Conservation (phyloP, 2,113 vertebrate genomes). For the Forbesichthys papilliferus region DNA sequence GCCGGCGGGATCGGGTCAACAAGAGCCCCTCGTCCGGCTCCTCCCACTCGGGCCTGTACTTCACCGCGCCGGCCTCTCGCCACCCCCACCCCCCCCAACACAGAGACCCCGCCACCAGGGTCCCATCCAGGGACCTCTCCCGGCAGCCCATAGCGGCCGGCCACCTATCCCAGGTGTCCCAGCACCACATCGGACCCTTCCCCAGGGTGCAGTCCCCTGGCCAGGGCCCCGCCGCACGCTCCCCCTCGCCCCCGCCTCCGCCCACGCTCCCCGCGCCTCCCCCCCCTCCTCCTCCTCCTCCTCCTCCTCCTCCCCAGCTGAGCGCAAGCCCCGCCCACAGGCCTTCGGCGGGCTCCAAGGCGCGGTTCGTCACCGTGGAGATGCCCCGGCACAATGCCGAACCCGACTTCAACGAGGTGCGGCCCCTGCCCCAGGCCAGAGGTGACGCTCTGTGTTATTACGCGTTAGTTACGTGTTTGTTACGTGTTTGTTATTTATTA, state of each 20-base stretch:
- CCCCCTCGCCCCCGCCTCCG: constrained; percentile 48
- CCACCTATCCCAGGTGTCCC: constrained; percentile 81
- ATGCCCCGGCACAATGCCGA: constrained; percentile 92
- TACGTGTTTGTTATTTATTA: too few species aligned
- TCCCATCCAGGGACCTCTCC: constrained; percentile 46
- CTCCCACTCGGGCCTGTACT: constrained; percentile 86
- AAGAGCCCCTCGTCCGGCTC: constrained; percentile 83
- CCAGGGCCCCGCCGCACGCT: constrained; percentile 53
- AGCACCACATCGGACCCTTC: constrained; percentile 87
- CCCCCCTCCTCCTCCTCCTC: constrained; percentile 31
- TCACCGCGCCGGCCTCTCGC: constrained; percentile 75
- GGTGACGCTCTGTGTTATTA: constrained; percentile 69
- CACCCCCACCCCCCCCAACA: constrained; percentile 52
- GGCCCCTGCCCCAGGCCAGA: constrained; percentile 88
- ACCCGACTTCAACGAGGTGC: constrained; percentile 94
- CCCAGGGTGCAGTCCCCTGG: constrained; percentile 90
- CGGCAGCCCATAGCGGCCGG: constrained; percentile 61
- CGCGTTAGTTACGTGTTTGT: neutral
- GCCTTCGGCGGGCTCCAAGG: constrained; percentile 65
- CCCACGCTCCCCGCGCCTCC: constrained; percentile 48
- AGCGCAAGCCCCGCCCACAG: constrained; percentile 16
- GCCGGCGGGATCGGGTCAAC: constrained; percentile 68
- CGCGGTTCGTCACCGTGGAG: constrained; percentile 94
- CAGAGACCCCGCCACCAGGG: constrained; percentile 62
- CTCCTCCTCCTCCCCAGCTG: constrained; percentile 28